Evolutionary conservation across 2,888 invertebrate species (phyloP), one percentile per base, ranked within the genome.

Genomic region (Cosmia pyralina): DNA sequence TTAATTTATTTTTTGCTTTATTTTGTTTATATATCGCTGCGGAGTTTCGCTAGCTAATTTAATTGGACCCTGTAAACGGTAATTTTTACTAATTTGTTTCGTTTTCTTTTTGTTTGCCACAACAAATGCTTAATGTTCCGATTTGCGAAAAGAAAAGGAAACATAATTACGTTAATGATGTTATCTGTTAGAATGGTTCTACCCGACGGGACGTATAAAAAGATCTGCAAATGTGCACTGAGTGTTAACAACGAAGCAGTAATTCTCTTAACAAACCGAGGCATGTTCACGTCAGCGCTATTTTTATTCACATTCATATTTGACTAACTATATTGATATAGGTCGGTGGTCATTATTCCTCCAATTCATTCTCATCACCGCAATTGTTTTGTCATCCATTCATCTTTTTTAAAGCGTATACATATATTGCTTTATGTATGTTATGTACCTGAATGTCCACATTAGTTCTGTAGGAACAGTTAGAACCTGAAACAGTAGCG

Each of bases 381-480:
- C 85, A 87, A 87, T 88, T 87, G 84, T 81, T 79, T 79, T 78
- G 73, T 80, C 79, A 77, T 75, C 73, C 67, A 75, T 58, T 66
- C 72, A 81, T 41, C 72, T 71, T 46, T n/a, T 65, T 63, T 69
- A 74, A 80, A 72, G 74, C 72, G 53, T 76, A 75, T 72, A 44
- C 50, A 75, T 82, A 69, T 77, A 79, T 83, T 77, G 76, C 76
- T 84, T 72, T 90, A 83, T 89, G 84, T 90, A 88, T 91, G 88
- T 88, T 88, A 90, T 91, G 94, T 94, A 94, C 94, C 93, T 94
- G 94, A 92, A 88, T 89, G 88, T 89, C 76, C 82, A 87, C 71
- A 69, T 83, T 85, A 85, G 83, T 84, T 84, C 72, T 80, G 73
- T 84, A 82, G 76, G 72, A 63, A 75, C 59, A 65, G 68, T 73